Evolutionary conservation across 2,797 vertebrate genomes (phyloP).

Genomic region (Sternarchorhynchus goeldii): DNA sequence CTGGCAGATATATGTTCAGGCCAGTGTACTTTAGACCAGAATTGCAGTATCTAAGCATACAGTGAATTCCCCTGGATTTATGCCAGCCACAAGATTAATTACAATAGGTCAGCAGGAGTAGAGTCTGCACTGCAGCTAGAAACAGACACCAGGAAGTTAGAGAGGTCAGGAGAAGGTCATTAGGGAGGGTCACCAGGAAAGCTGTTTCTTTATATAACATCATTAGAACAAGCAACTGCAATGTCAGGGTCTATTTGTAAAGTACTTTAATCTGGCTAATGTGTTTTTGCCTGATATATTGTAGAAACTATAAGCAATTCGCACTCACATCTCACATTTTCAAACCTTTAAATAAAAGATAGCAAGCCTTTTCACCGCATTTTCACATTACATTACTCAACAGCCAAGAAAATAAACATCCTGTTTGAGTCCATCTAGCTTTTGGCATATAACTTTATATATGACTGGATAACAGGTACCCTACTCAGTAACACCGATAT

Average conservation of each 20-base stretch:
- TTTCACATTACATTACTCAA: too few relatives aligned
- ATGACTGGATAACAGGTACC: too few relatives aligned
- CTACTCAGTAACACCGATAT: too few relatives aligned
- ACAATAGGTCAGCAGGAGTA: slow-evolving; percentile 31
- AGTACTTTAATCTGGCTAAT: slow-evolving; percentile 4
- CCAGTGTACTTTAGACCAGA: neutral
- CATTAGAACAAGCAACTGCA: slow-evolving; percentile 34
- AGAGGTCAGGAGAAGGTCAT: slow-evolving; percentile 47
- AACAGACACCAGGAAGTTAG: slow-evolving; percentile 47
- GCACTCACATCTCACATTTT: neutral
- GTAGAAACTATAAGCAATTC: neutral
- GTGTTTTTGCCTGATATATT: neutral
- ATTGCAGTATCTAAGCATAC: neutral
- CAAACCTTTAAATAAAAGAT: neutral
- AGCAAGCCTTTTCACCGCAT: too few relatives aligned
- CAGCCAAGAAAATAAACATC: too few relatives aligned
- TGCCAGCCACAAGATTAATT: slow-evolving; percentile 41
- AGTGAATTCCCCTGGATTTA: slow-evolving; percentile 28
- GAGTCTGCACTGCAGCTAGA: slow-evolving; percentile 22
- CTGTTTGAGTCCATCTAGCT: too few relatives aligned
- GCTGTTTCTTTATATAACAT: slow-evolving; percentile 30
- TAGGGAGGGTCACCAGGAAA: slow-evolving; percentile 13
- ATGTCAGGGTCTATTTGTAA: slow-evolving; percentile 10
- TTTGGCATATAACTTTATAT: too few relatives aligned
- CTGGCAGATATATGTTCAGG: neutral